Conservation (phyloP, 1,140 invertebrate genomes). For the Centruroides vittatus region DNA sequence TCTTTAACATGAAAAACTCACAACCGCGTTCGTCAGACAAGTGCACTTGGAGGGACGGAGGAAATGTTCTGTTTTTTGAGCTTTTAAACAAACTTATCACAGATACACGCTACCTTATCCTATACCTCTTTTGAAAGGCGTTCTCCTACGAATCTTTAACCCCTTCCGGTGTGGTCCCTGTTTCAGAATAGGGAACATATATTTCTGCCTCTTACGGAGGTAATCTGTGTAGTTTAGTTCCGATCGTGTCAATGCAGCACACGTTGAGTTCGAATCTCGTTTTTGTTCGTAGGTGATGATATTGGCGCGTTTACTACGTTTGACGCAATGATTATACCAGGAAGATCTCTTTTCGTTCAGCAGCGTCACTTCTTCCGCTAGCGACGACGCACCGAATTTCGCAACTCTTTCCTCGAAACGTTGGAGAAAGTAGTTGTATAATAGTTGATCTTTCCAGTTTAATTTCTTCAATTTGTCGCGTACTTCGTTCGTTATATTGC, state of each 20-base stretch:
- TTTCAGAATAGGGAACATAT: not conserved
- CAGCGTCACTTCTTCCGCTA: slow-evolving; percentile 19
- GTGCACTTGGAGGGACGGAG: no score
- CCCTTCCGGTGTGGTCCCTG: no score
- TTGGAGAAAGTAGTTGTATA: slow-evolving; percentile 26
- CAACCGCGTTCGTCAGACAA: no score
- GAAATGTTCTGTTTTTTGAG: no score
- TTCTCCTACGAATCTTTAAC: no score
- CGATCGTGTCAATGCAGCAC: slow-evolving; percentile 3
- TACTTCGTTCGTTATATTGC: slow-evolving; percentile 6
- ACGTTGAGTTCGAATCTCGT: slow-evolving; percentile 1
- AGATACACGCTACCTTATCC: no score
- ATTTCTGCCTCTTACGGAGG: slow-evolving; percentile 4
- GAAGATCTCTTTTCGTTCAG: slow-evolving; percentile 3
- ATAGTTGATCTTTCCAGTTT: slow-evolving; percentile 23
- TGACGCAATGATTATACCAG: slow-evolving; percentile 18
- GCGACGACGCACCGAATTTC: slow-evolving; percentile 21
- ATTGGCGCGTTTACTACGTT: not conserved
- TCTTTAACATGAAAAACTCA: no score
- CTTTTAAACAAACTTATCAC: no score
- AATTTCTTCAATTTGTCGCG: slow-evolving; percentile 13
- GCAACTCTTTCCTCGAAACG: slow-evolving; percentile 22
- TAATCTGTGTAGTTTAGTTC: slow-evolving; percentile 6
- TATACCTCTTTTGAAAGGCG: no score
- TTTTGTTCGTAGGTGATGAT: not conserved